Conservation (phyloP, 2,888 invertebrate species). For the Meteorus cinctellus region DNA sequence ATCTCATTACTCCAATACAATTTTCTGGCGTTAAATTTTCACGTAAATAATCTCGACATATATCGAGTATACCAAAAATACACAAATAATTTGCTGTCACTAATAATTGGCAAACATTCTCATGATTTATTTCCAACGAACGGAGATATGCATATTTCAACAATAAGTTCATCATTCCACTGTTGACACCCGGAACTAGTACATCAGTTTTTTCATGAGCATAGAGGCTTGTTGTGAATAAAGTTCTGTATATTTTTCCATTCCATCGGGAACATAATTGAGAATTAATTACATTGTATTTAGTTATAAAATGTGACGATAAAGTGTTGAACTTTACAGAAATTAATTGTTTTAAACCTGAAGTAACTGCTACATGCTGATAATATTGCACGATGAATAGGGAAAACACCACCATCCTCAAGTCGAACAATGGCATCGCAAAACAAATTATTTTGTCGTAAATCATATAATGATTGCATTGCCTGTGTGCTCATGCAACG, state of each 20-base stretch:
- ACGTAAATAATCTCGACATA: slow-evolving; percentile 86
- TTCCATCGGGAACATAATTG: neutral
- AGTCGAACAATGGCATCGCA: slow-evolving; percentile 90
- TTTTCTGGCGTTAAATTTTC: slow-evolving; percentile 83
- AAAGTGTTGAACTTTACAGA: slow-evolving; percentile 5
- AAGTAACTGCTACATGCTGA: slow-evolving; percentile 94
- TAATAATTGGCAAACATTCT: slow-evolving; percentile 87
- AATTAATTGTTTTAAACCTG: slow-evolving; percentile 75
- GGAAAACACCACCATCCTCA: slow-evolving; percentile 87
- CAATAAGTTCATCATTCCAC: slow-evolving; percentile 84
- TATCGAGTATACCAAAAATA: slow-evolving; percentile 85
- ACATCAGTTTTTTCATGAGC: slow-evolving; percentile 81
- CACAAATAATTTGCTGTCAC: slow-evolving; percentile 92
- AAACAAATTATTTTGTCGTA: slow-evolving; percentile 86
- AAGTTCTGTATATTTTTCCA: slow-evolving; percentile 76
- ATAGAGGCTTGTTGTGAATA: slow-evolving; percentile 88
- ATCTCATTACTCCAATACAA: slow-evolving; percentile 88
- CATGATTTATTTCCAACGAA: slow-evolving; percentile 82
- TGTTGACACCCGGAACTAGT: slow-evolving; percentile 84
- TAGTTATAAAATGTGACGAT: too few species aligned
- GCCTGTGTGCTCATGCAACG: slow-evolving; percentile 88
- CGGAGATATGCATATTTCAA: slow-evolving; percentile 91
- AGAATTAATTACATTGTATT: too few species aligned
- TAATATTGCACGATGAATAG: slow-evolving; percentile 89
- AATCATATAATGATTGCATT: slow-evolving; percentile 88